These are phyloP conservation scores for Neomorphus geoffroyi DNA, from an alignment of 2,797 vertebrate species.

Conservation along the genomic window DNA sequence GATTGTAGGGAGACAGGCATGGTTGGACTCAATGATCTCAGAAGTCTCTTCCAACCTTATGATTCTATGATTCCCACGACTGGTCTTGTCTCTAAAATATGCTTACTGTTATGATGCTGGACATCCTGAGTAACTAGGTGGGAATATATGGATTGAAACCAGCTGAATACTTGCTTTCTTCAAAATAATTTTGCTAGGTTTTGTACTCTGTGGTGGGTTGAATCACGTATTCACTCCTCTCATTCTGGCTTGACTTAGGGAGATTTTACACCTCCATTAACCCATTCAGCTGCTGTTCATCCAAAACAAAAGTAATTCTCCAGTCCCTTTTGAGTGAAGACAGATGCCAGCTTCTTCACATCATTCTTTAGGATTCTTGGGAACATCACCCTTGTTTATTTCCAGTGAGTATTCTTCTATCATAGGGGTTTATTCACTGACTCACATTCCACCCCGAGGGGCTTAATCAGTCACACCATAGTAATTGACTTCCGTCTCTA, in stretches of 20 bases:
- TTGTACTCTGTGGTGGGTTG: rapidly evolving
- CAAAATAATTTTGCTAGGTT: not conserved
- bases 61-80: not conserved
- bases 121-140: not conserved
- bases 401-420: not conserved
- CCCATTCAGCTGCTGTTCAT: not conserved
- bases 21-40: too few relatives aligned
- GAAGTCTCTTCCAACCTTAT: too few relatives aligned
- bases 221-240: rapidly evolving
- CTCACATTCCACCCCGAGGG: not conserved
- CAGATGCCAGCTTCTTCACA: not conserved
- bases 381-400: not conserved
- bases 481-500: not conserved
- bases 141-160: not conserved
- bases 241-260: not conserved
- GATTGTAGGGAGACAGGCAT: too few relatives aligned
- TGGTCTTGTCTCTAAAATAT: not conserved
- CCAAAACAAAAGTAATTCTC: not conserved
- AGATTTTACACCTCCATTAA: not conserved
- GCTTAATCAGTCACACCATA: not conserved
- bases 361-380: not conserved
- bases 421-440: not conserved
- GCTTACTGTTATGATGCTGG: rapidly evolving
- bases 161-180: not conserved
- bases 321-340: not conserved